Evolutionary conservation across 1,140 invertebrate genomes (phyloP).

Genomic region (Ridgeia piscesae): DNA sequence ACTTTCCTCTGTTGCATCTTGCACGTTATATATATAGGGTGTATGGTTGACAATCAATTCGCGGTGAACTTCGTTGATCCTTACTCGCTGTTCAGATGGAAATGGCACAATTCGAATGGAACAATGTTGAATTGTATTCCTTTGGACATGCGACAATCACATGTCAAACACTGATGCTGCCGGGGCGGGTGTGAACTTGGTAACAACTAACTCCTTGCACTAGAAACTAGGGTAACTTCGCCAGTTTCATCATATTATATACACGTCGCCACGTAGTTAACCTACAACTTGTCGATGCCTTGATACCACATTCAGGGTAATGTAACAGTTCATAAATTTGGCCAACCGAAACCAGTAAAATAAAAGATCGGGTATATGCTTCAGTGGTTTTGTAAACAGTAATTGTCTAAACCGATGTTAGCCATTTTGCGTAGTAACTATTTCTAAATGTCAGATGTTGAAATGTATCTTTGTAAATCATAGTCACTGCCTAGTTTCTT

Average conservation of each 20-base stretch:
- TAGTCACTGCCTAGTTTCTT: no score
- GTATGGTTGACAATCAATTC: not conserved
- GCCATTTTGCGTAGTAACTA: not conserved
- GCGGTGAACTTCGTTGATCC: not conserved
- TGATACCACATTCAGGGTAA: not conserved
- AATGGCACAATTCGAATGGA: not conserved
- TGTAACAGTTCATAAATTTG: not conserved
- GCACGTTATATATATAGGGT: no score
- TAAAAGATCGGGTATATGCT: not conserved
- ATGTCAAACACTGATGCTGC: not conserved
- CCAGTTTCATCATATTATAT: not conserved
- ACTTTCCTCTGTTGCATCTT: not conserved
- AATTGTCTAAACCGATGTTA: not conserved
- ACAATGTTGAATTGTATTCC: not conserved
- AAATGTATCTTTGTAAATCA: no score
- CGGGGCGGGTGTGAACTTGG: not conserved
- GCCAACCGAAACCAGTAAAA: not conserved
- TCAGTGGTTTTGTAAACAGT: not conserved
- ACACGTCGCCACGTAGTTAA: not conserved
- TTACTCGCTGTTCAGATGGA: not conserved
- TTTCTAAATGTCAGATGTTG: no score
- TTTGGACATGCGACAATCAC: not conserved
- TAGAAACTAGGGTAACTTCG: not conserved
- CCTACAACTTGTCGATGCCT: not conserved
- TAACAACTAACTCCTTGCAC: not conserved